Base-by-base conservation (phyloP, 2,888 invertebrate genomes). In the Thyatira batis region DNA sequence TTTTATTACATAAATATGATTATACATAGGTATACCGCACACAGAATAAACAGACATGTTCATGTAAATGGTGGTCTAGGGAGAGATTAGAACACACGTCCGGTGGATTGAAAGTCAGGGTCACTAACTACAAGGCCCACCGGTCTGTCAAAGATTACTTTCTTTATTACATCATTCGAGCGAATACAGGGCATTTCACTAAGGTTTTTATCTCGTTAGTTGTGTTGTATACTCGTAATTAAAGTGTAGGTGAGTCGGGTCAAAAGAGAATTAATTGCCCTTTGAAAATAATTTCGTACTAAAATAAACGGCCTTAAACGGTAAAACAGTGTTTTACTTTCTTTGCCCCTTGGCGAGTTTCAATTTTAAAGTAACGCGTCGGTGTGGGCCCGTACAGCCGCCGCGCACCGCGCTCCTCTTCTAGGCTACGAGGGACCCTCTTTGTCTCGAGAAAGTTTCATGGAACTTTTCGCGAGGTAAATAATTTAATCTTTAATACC, bases 401-500 rank as follows among this genome's bases (percentile, higher is more conserved):
- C 63, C 55, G 54, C 50, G 51, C 63, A 58, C 57, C 64, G 62
- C 69, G 63, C 65, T 11, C 45, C n/a, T 8, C 27, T 48, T 10
- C 48, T 20, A 20, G 65, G 68, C 73, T 72, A 74, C 74, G 75
- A 71, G 70, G 65, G 67, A 60, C 66, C 67, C 74, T 80, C 85
- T 84, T 87, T 86, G 83, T 62, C 76, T 69, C 66, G 75, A 69
- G 71, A 71, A 84, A 86, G 77, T 85, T 80, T 76, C 71, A 64
- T 69, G 61, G 61, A 88, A 86, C 80, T 88, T 84, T 83, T 72
- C 67, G 60, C 66, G 76, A 82, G 82, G 85, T 87, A 87, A 87
- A 88, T 89, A 83, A 85, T 85, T 87, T 85, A 83, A 85, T 86
- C 77, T 86, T 84, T 84, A 84, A 87, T 85, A 83, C 76, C 83